These are phyloP conservation scores for Epistrophe grossulariae DNA, from an alignment of 2,888 invertebrate genomes.

Conservation along the genomic window DNA sequence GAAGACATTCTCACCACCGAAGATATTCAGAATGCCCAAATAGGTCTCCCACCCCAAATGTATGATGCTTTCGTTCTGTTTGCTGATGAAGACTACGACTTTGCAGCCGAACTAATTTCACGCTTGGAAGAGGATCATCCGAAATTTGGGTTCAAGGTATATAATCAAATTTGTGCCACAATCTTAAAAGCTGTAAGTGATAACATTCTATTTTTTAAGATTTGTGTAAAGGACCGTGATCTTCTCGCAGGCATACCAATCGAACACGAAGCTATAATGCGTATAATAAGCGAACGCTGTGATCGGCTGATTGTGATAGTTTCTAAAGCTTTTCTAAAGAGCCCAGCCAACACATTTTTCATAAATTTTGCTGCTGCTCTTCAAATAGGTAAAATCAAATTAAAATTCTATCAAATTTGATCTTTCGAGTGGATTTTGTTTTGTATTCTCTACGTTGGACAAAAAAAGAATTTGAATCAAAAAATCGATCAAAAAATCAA, in stretches of 20 bases:
- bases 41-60: slow-evolving; percentile 85
- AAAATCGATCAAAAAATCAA: too few species aligned
- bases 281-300: slow-evolving; percentile 91
- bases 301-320: slow-evolving; percentile 91
- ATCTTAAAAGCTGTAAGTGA: neutral
- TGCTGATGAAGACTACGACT: slow-evolving; percentile 89
- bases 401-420: too few species aligned
- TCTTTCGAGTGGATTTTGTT: too few species aligned
- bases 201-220: slow-evolving; percentile 82
- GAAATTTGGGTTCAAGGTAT: slow-evolving; percentile 87
- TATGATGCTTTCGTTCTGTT: slow-evolving; percentile 93
- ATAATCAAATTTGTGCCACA: neutral
- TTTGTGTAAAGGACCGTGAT: slow-evolving; percentile 91
- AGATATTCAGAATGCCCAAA: slow-evolving; percentile 84
- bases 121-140: slow-evolving; percentile 85
- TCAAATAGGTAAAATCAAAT: slow-evolving; percentile 87
- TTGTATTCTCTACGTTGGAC: too few species aligned
- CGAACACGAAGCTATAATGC: slow-evolving; percentile 89
- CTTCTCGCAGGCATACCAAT: slow-evolving; percentile 89
- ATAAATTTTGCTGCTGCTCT: slow-evolving; percentile 91
- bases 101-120: slow-evolving; percentile 87
- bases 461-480: too few species aligned
- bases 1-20: slow-evolving; percentile 84
- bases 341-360: slow-evolving; percentile 91
- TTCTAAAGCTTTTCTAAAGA: slow-evolving; percentile 90